These are phyloP conservation scores for Phocides pigmalion DNA, from an alignment of 1,140 invertebrate species.

Conservation along the genomic window DNA sequence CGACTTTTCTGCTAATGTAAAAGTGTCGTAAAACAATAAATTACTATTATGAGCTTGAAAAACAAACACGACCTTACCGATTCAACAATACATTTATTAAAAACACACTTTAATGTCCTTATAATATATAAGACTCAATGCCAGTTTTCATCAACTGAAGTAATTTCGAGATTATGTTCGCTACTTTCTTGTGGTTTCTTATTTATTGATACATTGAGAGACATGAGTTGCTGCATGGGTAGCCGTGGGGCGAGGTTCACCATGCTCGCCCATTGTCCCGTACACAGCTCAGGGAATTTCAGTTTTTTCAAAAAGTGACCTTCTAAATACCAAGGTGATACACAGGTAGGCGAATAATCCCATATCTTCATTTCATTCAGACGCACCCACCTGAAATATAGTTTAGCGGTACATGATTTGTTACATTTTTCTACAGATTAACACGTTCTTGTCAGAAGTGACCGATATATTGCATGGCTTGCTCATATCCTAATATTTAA, in stretches of 20 bases:
- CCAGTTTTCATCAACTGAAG: constrained; percentile 61
- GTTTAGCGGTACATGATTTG: too few species aligned
- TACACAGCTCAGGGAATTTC: constrained; percentile 91
- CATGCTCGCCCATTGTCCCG: constrained; percentile 94
- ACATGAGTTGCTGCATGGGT: constrained; percentile 82
- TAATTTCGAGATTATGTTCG: constrained; percentile 67
- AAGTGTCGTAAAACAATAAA: background rate
- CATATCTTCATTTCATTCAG: constrained; percentile 88
- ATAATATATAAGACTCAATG: constrained; percentile 38
- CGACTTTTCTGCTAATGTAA: background rate
- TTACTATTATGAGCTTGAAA: background rate
- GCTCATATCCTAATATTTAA: too few species aligned
- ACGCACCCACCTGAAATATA: constrained; percentile 86
- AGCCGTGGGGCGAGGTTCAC: constrained; percentile 88
- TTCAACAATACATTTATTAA: too few species aligned
- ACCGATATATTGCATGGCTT: too few species aligned
- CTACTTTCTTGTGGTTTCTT: constrained; percentile 78
- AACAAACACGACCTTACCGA: background rate
- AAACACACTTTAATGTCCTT: too few species aligned
- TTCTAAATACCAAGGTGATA: constrained; percentile 89
- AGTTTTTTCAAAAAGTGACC: constrained; percentile 88
- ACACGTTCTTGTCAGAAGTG: too few species aligned
- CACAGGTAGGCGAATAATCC: constrained; percentile 90
- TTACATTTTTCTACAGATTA: too few species aligned
- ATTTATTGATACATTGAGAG: constrained; percentile 79